Evolutionary conservation across 2,888 invertebrate genomes (phyloP), one percentile per base, ranked within the genome.

Genomic region (Aphodius granarius): DNA sequence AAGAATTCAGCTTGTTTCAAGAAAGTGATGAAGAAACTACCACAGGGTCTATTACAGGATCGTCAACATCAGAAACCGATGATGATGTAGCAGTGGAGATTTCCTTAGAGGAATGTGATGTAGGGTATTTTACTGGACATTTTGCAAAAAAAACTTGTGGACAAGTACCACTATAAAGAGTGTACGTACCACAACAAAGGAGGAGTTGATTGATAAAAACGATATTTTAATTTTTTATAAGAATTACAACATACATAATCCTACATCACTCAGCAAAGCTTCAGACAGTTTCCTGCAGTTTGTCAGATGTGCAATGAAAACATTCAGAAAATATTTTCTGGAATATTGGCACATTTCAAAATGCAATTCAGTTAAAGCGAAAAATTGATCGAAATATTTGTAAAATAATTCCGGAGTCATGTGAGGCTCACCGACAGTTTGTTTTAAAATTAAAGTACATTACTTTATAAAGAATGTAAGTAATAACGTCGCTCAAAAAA

Each of bases 121-220:
- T 79, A 64, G 78, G 77, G 63, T 80, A 80, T 77, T 81, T 80
- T 78, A 78, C 79, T 73, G 79, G 81, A 23, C 81, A 78, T 74
- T 75, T 81, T 15, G 78, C 73, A n/a, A 22, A 80, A 79, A 77
- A 63, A 20, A 22, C 75, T 74, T 72, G 71, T 74, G 15, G 75
- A 79, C 9, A 76, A 78, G 74, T 79, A 74, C 77, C 66, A 80
- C 63, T 80, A 79, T 64, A 18, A 13, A 66, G 20, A 66, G 13
- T 79, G 78, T 63, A 73, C 13, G 13, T 43, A 70, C 23, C 70
- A 16, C 15, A 23, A 13, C 65, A 18, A 16, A 13, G 21, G 66
- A 73, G 68, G 76, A 78, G 65, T 74, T 80, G 66, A 65, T 23
- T 62, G 77, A 79, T 72, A 77, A 76, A 66, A 77, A 78, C 15